Conservation (phyloP, 2,797 vertebrate species). For the Erethizon dorsatum region DNA sequence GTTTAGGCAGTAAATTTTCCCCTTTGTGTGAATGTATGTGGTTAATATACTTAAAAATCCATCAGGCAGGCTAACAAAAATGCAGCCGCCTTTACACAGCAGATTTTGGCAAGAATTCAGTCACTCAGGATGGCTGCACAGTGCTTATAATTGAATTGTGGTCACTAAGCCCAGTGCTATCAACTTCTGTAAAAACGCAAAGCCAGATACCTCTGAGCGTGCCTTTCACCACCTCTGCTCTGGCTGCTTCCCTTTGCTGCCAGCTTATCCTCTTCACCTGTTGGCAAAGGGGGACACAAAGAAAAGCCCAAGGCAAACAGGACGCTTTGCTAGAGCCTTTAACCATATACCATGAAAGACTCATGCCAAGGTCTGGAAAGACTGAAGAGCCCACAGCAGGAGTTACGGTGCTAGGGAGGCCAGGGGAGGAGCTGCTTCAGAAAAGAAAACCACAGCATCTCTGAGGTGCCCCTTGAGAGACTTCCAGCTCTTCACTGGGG, state of each 20-base stretch:
- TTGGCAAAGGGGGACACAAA: conserved; percentile 45
- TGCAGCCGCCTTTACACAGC: conserved; percentile 80
- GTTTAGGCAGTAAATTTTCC: conserved; percentile 88
- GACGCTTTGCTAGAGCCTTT: conserved; percentile 64
- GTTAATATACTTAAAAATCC: conserved; percentile 88
- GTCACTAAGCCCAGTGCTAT: conserved; percentile 87
- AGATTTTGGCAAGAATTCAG: conserved; percentile 86
- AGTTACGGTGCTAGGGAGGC: conserved; percentile 65
- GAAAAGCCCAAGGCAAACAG: conserved; percentile 72
- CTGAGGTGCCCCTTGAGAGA: conserved; percentile 84
- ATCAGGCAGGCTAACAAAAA: conserved; percentile 86
- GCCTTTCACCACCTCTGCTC: conserved; percentile 72
- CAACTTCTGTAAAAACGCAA: conserved; percentile 85
- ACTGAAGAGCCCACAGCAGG: conserved; percentile 84
- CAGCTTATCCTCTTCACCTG: conserved; percentile 15
- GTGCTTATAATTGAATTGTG: conserved; percentile 86
- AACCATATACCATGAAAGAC: conserved; percentile 47
- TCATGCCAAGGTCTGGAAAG: conserved; percentile 84
- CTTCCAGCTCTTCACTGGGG: conserved; percentile 85
- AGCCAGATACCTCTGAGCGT: conserved; percentile 78
- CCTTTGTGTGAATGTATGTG: conserved; percentile 86
- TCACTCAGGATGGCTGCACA: conserved; percentile 65
- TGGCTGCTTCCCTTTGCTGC: background rate
- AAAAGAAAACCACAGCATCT: conserved; percentile 83
- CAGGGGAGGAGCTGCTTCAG: conserved; percentile 70